Percentiles rank a stretch among this genome's conserved stretches.
Evolutionary conservation across 2,113 vertebrate genomes (phyloP).

Genomic region (Epinephelus moara): DNA sequence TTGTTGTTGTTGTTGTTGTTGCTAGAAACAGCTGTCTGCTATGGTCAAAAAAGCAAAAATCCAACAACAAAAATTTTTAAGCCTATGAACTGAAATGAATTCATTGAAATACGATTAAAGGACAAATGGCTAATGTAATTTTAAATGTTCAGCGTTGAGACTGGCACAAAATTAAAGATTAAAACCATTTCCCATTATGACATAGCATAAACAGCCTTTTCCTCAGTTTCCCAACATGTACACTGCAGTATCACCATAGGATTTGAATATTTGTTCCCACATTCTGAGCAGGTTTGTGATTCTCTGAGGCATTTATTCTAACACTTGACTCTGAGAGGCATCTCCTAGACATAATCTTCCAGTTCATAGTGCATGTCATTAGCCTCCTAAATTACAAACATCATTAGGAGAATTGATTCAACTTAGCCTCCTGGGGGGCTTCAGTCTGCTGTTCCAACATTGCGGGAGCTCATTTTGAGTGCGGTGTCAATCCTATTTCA

Average conservation of each 20-base stretch:
- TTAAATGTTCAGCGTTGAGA: background rate
- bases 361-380: slow-evolving; percentile 83
- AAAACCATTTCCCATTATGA: background rate
- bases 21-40: background rate
- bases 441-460: slow-evolving; percentile 57
- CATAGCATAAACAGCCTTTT: background rate
- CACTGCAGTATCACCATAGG: background rate
- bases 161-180: background rate
- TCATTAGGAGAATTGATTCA: slow-evolving; percentile 84
- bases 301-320: slow-evolving; percentile 40
- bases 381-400: slow-evolving; percentile 83
- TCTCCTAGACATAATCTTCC: slow-evolving; percentile 78
- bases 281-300: slow-evolving; percentile 15
- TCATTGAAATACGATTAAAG: background rate
- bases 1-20: no score
- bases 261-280: slow-evolving; percentile 12
- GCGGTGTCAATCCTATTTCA: slow-evolving; percentile 76
- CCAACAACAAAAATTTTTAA: background rate
- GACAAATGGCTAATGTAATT: background rate
- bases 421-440: slow-evolving; percentile 75
- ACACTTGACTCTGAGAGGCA: slow-evolving; percentile 68
- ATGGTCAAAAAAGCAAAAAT: background rate
- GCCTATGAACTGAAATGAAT: background rate
- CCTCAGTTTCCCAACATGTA: background rate
- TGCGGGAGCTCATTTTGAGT: slow-evolving; percentile 66